These are phyloP conservation scores for Clamator glandarius DNA, from an alignment of 2,797 vertebrate genomes.

Conservation along the genomic window DNA sequence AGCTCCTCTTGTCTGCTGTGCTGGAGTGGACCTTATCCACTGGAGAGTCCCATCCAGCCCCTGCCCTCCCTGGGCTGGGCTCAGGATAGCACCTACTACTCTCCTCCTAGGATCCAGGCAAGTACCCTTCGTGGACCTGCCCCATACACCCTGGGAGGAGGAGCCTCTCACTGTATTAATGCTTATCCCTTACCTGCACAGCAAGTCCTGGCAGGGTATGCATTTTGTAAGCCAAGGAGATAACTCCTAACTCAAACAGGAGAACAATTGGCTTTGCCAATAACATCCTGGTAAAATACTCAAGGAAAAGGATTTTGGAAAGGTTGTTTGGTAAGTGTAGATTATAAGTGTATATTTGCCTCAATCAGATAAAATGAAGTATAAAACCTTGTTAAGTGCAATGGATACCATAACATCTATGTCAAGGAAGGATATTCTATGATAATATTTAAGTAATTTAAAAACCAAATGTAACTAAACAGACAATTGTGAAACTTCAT, in stretches of 20 bases:
- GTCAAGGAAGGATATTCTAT: background rate
- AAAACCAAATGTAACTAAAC: too few species aligned
- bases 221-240: background rate
- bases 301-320: background rate
- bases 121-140: background rate
- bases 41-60: background rate
- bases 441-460: too few species aligned
- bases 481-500: background rate
- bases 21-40: accelerated
- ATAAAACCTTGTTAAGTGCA: background rate
- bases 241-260: background rate
- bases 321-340: background rate
- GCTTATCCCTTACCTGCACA: background rate
- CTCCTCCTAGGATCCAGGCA: accelerated
- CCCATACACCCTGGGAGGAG: background rate
- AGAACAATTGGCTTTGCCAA: background rate
- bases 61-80: background rate
- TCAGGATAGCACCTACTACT: background rate
- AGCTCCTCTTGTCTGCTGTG: accelerated
- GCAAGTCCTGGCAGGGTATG: background rate
- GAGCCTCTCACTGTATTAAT: background rate
- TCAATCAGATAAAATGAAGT: background rate
- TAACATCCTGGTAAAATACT: background rate
- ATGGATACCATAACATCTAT: background rate
- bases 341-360: background rate